phyloP scores from a whole-genome alignment of 2,888 invertebrate genomes.

The Drosophila maculinotata region DNA sequence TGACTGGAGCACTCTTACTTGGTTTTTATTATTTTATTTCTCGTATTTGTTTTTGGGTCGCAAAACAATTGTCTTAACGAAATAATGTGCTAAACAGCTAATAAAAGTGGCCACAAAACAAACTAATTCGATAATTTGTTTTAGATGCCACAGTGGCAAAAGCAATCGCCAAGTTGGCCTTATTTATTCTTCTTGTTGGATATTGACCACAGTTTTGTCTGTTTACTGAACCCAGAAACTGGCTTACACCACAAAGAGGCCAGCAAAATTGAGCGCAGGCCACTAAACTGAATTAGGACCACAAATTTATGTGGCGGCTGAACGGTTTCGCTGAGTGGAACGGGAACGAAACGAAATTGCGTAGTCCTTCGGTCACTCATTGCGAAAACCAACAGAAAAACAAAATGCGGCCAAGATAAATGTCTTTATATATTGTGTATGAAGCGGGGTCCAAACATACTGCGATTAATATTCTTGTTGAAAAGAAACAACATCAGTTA shows the following conservation, averaged over 20 bases:
- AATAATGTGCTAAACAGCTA: constrained; percentile 67
- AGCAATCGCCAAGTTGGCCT: constrained; percentile 42
- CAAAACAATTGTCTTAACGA: constrained; percentile 60
- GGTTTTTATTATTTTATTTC: neutral
- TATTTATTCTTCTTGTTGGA: constrained; percentile 23
- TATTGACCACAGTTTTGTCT: constrained; percentile 43
- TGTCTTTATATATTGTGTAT: constrained; percentile 19
- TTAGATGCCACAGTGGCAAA: constrained; percentile 31
- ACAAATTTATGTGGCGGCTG: constrained; percentile 63
- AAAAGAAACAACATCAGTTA: neutral
- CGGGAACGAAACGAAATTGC: constrained; percentile 7
- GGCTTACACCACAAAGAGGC: constrained; percentile 15
- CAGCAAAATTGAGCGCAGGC: constrained; percentile 45
- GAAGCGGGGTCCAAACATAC: neutral
- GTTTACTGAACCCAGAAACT: constrained; percentile 13
- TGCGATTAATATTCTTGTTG: constrained; percentile 15
- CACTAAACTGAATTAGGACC: constrained; percentile 67
- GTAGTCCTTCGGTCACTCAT: neutral
- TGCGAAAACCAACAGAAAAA: neutral
- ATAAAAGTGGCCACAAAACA: constrained; percentile 64
- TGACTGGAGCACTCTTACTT: neutral
- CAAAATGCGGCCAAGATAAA: constrained; percentile 18
- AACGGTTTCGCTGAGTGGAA: constrained; percentile 11
- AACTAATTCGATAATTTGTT: constrained; percentile 75
- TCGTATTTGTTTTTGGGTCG: neutral